Base-by-base conservation (phyloP, 2,113 vertebrate species). In the Spea multiplicata region DNA sequence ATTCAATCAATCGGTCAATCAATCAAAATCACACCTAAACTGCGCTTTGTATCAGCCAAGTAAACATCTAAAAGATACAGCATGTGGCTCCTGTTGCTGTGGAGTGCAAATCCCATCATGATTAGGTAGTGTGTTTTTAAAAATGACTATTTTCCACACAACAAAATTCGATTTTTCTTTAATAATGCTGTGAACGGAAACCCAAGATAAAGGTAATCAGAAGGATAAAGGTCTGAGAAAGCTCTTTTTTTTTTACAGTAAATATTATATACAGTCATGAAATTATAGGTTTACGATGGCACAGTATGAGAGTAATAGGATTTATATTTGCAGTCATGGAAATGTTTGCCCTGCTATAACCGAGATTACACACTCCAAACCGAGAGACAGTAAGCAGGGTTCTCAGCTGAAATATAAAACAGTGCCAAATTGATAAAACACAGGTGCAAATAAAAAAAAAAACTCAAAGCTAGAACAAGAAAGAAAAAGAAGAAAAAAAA, bases 361-460 rank as follows among this genome's bases (percentile, higher is more conserved):
- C 14, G 55, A 5, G 14, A 2, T 59, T 59, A 8, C 6, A 59
- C 55, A 13, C 55, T 59, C 10, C 55, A 59, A 9, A 4, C 55
- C 10, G 55, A 12, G 55, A 59, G 10, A 59, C 55, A 59, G 55
- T 59, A 59, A 59, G 8, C 55, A 9, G 14, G 55, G 4, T 9
- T 13, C 55, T 59, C 10, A 8, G 50, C 50, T 53, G 50, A 53
- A 53, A 53, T 10, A 6, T 53, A 53, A 70, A 50, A 53, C 7
- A 52, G 69, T 71, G 69, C 14, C 16, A 1, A 55, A 30, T 45
- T 74, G 72, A 74, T 74, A 64, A 64, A 74, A 74, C 46, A 62
- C 72, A 74, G 72, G 72, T 74, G 72, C 72, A 61, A 64, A 64
- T 64, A 74, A 52, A 52, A 48, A 48, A 30, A 30, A 30, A 30